Conservation (phyloP, 2,797 vertebrate genomes). For the Botia kubotai region DNA sequence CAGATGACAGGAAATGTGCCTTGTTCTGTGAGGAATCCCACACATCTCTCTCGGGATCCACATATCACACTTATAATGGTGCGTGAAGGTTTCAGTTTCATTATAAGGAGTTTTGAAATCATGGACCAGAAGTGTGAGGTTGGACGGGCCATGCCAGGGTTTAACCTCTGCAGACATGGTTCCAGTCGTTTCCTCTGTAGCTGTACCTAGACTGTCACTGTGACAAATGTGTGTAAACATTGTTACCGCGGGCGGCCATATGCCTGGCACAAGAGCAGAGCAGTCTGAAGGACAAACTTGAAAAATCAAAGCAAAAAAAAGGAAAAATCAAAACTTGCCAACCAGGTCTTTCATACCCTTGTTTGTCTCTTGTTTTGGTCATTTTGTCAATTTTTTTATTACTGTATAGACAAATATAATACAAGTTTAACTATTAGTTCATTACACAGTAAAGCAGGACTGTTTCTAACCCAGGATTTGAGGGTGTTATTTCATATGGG, state of each 20-base stretch:
- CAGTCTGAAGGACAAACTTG: constrained; percentile 57
- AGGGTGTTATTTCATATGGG: constrained; percentile 48
- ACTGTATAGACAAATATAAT: no score
- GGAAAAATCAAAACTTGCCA: constrained; percentile 20
- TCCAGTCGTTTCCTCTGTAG: constrained; percentile 34
- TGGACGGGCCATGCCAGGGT: constrained; percentile 19
- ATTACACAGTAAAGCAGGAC: neutral
- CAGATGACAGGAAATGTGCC: constrained; percentile 4
- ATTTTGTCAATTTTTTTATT: neutral
- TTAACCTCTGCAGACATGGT: constrained; percentile 28
- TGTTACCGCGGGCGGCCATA: constrained; percentile 71
- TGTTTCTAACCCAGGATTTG: neutral
- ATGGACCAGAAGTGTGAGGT: constrained; percentile 24
- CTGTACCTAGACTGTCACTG: constrained; percentile 70
- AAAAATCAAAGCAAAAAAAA: no score
- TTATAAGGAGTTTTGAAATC: constrained; percentile 32
- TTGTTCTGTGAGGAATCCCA: neutral
- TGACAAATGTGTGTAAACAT: constrained; percentile 76
- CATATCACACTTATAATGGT: neutral
- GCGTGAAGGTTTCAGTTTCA: constrained; percentile 1
- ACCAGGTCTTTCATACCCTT: constrained; percentile 10
- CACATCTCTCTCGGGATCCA: neutral
- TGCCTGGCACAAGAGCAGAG: constrained; percentile 67
- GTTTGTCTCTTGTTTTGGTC: neutral
- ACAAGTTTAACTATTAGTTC: no score